These are phyloP conservation scores for Xiphophorus hellerii DNA, from an alignment of 2,113 vertebrate species.

Conservation along the genomic window DNA sequence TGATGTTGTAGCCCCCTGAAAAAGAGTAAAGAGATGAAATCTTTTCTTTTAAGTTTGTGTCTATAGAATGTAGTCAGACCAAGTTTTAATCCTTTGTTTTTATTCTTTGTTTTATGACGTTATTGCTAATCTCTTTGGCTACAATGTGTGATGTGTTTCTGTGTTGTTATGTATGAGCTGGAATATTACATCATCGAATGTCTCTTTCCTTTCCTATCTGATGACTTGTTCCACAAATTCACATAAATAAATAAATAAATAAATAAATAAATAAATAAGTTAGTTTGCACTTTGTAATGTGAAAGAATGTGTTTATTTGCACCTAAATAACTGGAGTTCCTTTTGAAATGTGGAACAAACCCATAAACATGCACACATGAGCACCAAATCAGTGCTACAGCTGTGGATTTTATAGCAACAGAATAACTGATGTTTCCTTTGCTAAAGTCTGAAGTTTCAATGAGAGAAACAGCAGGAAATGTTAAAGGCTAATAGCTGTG, in stretches of 20 bases:
- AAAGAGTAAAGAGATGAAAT: conserved; percentile 2
- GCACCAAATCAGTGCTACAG: neutral
- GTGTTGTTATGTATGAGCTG: neutral
- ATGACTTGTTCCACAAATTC: neutral
- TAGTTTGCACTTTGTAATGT: neutral
- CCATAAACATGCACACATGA: too few relatives aligned
- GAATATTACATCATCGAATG: neutral
- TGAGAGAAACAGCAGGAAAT: conserved; percentile 25
- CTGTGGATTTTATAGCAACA: neutral
- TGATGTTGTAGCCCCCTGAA: conserved; percentile 91
- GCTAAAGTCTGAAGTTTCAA: conserved; percentile 11
- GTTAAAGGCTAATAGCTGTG: conserved; percentile 24
- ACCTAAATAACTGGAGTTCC: neutral
- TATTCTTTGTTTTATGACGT: neutral
- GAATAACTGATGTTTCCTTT: conserved; percentile 4
- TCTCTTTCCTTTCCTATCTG: neutral
- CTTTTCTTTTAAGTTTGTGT: neutral
- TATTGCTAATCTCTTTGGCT: neutral
- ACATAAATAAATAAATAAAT: neutral
- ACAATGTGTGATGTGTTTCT: neutral
- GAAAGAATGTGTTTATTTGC: neutral
- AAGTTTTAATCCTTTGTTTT: neutral
- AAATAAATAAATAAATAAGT: neutral
- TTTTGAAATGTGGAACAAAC: neutral
- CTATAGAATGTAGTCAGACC: neutral